Conservation (phyloP, 2,888 invertebrate species). For the Trissolcus japonicus region DNA sequence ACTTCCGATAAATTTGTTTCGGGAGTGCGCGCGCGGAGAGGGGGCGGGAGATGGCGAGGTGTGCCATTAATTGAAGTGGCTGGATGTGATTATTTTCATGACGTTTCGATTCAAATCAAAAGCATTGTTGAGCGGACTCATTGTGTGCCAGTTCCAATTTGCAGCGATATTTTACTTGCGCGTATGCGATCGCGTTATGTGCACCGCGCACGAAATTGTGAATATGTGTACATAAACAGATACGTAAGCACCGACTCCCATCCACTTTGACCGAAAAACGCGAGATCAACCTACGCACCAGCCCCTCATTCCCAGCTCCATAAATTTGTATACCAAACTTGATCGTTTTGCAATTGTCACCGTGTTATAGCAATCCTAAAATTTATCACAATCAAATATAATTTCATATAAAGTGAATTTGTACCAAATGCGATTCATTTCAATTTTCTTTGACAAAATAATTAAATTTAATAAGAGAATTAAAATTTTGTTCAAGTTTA, state of each 20-base stretch:
- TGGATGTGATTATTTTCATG: conserved; percentile 71
- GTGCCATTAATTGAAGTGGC: conserved; percentile 67
- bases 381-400: no score
- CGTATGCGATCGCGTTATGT: conserved; percentile 35
- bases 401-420: no score
- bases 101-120: conserved; percentile 69
- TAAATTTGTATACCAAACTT: neutral
- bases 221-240: conserved; percentile 35
- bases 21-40: conserved; percentile 5
- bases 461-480: no score
- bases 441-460: no score
- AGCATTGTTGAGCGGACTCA: conserved; percentile 67
- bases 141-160: conserved; percentile 66
- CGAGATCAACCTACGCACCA: no score
- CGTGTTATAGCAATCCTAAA: no score
- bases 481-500: no score
- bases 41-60: conserved; percentile 25
- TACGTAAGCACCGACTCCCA: conserved; percentile 33
- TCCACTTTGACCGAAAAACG: conserved; percentile 6
- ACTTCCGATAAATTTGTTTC: conserved; percentile 65
- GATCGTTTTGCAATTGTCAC: no score
- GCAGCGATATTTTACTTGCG: conserved; percentile 59
- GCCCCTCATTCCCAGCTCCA: no score
- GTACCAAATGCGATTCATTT: no score
- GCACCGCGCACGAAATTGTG: conserved; percentile 23